Percentiles rank a stretch among this genome's conserved stretches.
phyloP scores from a whole-genome alignment of 1,140 invertebrate species.

The Xylocopa sonorina region DNA sequence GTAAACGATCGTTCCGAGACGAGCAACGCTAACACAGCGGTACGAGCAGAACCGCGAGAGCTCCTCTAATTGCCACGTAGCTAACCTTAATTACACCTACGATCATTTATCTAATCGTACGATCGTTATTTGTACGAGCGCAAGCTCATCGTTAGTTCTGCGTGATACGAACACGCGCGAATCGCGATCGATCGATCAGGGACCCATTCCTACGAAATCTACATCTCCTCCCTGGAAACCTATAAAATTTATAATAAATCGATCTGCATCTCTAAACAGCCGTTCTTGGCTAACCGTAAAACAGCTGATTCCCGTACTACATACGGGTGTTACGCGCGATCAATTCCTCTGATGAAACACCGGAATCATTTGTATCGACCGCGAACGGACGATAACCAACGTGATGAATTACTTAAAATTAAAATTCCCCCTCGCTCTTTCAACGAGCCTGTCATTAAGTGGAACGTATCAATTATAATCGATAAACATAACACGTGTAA shows the following conservation, averaged over 20 bases:
- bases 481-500: background rate
- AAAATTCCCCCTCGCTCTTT: background rate
- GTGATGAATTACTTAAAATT: background rate
- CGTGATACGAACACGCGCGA: background rate
- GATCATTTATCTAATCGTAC: constrained; percentile 37
- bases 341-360: background rate
- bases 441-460: background rate
- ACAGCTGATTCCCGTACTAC: too few species aligned
- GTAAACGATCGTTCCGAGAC: constrained; percentile 8
- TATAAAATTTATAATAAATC: too few species aligned
- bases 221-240: background rate
- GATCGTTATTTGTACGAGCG: constrained; percentile 25
- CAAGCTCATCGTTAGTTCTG: constrained; percentile 11
- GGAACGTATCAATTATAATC: background rate
- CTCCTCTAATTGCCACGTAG: constrained; percentile 34
- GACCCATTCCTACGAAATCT: background rate
- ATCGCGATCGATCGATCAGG: background rate
- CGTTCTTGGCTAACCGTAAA: too few species aligned
- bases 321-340: background rate
- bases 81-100: constrained; percentile 48
- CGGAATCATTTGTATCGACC: background rate
- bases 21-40: background rate
- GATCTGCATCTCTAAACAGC: too few species aligned
- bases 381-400: background rate
- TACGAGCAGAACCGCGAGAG: background rate